Evolutionary conservation across 1,140 invertebrate species (phyloP), one percentile per base, ranked within the genome.

Genomic region (Trichogramma pretiosum): DNA sequence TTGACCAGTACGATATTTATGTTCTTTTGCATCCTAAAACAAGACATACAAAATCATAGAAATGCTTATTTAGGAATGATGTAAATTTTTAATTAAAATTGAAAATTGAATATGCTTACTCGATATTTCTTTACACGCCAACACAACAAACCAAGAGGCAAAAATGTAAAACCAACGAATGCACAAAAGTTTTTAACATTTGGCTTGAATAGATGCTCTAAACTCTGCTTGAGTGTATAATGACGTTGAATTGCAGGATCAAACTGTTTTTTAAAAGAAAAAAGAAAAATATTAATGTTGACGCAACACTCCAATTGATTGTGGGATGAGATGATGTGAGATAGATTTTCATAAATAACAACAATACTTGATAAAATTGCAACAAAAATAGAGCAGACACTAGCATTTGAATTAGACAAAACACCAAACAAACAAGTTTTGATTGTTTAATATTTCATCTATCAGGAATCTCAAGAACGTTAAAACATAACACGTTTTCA

Each of bases 161-260:
- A 33, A 43, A 32, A 2, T 14, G 14, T 19, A 0, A 23, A 1
- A 18, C 7, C 54, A 9, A 84, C 56, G 21, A 77, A 77, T 36
- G 68, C 67, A 9, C 73, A 52, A 46, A 73, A 69, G 36, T 74
- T 80, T 51, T 74, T 79, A 2, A 66, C 65, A 23, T 77, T 84
- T 16, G 83, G 77, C 58, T 77, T 80, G 63, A 87, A 89, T 56
- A 80, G 70, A 9, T 86, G 77, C 46, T 74, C 78, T 32, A 76
- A 68, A 4, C 71, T 77, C 0, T 77, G 75, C 65, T 77, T 77
- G 76, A 85, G 79, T 0, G 84, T 75, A 53, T 78, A 65, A 58
- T 77, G 87, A 46, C 85, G 77, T 56, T 85, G 77, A 13, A 89
- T 55, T 17, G 77, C 81, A 36, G 78, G 65, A 68, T 91, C 88